phyloP scores from a whole-genome alignment of 2,888 invertebrate species.

The Pseudolycoriella hygida region DNA sequence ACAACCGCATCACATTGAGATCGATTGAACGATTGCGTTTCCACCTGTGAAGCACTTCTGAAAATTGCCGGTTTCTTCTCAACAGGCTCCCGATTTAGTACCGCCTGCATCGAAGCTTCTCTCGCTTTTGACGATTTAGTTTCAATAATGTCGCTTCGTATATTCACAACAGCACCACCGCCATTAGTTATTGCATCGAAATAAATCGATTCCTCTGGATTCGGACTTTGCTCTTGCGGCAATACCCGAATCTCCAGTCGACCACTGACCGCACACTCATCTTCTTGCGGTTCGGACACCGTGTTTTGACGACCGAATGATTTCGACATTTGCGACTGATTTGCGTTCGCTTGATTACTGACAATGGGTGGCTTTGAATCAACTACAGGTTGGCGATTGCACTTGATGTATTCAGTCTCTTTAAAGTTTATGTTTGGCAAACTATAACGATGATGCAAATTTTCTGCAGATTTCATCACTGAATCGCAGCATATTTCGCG shows the following conservation, averaged over 20 bases:
- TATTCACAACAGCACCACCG: not conserved
- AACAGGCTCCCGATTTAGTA: too few relatives aligned
- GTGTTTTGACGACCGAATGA: not conserved
- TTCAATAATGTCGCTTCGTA: not conserved
- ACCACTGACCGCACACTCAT: constrained; percentile 49
- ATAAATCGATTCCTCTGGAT: constrained; percentile 60
- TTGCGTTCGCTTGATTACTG: constrained; percentile 4
- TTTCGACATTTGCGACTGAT: constrained; percentile 5
- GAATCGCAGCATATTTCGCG: constrained; percentile 27
- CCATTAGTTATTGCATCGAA: constrained; percentile 63
- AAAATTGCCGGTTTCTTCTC: too few relatives aligned
- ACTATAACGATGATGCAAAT: constrained; percentile 18
- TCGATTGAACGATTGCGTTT: too few relatives aligned
- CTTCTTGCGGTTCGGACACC: constrained; percentile 17
- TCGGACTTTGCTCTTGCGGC: constrained; percentile 31
- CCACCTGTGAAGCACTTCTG: too few relatives aligned
- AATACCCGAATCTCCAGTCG: constrained; percentile 68
- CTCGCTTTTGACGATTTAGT: too few relatives aligned
- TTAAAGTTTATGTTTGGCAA: constrained; percentile 23
- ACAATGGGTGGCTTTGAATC: not conserved
- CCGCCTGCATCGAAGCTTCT: too few relatives aligned
- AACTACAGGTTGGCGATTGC: not conserved
- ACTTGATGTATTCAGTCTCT: constrained; percentile 11
- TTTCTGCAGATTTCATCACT: constrained; percentile 6
- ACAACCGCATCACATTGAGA: not conserved